phyloP scores from a whole-genome alignment of 2,113 vertebrate species.

The Saiga tatarica region DNA sequence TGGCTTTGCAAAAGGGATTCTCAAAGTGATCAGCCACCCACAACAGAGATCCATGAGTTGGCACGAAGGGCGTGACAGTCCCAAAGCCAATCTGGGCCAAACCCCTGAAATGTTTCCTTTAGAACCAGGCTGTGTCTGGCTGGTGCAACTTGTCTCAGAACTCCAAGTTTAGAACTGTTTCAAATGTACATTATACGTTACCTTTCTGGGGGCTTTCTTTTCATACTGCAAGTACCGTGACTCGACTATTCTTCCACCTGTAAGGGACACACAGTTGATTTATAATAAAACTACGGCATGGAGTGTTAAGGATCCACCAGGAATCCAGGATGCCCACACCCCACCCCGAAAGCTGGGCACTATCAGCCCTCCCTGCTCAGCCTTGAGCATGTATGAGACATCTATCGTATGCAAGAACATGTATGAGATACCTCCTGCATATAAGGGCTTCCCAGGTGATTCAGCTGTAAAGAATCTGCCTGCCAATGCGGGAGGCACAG shows the following conservation, averaged over 20 bases:
- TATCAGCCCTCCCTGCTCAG: background rate
- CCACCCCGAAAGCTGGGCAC: accelerated
- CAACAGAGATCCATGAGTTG: background rate
- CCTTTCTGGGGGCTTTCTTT: slow-evolving; percentile 53
- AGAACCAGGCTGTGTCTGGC: background rate
- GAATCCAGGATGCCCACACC: accelerated
- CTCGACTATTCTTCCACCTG: slow-evolving; percentile 68
- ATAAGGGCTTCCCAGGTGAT: background rate
- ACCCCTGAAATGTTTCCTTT: background rate
- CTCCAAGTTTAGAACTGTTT: background rate
- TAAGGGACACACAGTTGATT: background rate
- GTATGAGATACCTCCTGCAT: background rate
- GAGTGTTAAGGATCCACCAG: background rate
- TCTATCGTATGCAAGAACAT: background rate
- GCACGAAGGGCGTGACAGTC: background rate
- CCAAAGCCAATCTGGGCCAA: background rate
- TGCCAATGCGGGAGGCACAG: background rate
- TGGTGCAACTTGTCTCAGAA: background rate
- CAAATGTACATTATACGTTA: background rate
- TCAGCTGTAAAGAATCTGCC: background rate
- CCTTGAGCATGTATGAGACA: background rate
- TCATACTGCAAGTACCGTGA: slow-evolving; percentile 77
- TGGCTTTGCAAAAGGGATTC: background rate
- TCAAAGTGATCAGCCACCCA: background rate
- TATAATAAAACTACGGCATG: background rate